These are phyloP conservation scores for Nymphalis polychloros DNA, from an alignment of 2,888 invertebrate species.

Conservation along the genomic window DNA sequence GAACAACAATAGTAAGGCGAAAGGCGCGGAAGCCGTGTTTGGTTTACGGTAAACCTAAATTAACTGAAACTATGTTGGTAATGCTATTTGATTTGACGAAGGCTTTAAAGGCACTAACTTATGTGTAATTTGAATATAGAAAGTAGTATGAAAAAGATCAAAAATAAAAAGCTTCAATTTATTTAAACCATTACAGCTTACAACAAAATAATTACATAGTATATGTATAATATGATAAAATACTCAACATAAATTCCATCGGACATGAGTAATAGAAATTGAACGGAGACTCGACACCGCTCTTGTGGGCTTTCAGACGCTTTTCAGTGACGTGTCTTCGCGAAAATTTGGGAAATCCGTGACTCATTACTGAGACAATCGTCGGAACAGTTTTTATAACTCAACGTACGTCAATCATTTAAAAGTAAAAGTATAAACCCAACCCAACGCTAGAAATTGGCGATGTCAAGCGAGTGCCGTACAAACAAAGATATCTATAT, in stretches of 20 bases:
- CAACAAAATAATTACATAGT: not conserved
- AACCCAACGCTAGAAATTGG: not conserved
- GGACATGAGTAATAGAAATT: constrained; percentile 66
- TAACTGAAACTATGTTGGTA: constrained; percentile 63
- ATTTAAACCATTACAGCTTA: not conserved
- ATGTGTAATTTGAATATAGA: constrained; percentile 41
- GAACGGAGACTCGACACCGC: constrained; percentile 55
- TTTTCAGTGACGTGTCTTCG: constrained; percentile 46
- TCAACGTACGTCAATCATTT: constrained; percentile 8
- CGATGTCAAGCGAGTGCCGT: constrained; percentile 6
- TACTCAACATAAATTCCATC: not conserved
- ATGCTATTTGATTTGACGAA: constrained; percentile 18
- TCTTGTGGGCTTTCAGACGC: constrained; percentile 70
- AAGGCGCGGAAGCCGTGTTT: constrained; percentile 65
- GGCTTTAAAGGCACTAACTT: not conserved
- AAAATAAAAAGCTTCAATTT: not conserved
- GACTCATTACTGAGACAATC: constrained; percentile 65
- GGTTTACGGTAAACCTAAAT: constrained; percentile 78
- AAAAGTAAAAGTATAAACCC: constrained; percentile 4
- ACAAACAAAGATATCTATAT: constrained; percentile 21
- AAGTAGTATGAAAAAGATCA: constrained; percentile 25
- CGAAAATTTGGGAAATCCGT: constrained; percentile 76
- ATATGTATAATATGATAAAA: not conserved
- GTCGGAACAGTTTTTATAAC: constrained; percentile 37
- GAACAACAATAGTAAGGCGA: constrained; percentile 48